Base-by-base conservation (phyloP, 2,888 invertebrate genomes). In the Priocnemis perturbator region DNA sequence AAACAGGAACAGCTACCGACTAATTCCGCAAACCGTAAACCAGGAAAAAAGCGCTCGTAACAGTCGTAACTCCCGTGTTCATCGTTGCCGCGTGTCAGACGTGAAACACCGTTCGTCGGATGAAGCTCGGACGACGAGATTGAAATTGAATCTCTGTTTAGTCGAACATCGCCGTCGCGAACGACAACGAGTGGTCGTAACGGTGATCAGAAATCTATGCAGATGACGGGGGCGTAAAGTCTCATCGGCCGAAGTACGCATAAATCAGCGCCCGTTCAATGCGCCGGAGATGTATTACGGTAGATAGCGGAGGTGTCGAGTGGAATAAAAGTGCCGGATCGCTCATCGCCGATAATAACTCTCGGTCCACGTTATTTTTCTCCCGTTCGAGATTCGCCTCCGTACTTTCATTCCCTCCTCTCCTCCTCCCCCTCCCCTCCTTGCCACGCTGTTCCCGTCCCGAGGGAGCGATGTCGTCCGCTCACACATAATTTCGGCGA, bases 401-500 rank as follows among this genome's bases (percentile, higher is more conserved):
- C 47, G 15, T 9, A 17, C 50, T 47, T 11, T 47, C 17, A n/a
- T 47, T 47, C 47, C 4, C 47, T n/a, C n/a, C n/a, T n/a, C n/a
- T n/a, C 47, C 30, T 45, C 37, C 21, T 52, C 60, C 20, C 62
- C 21, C 48, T 62, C 57, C 67, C 66, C 60, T 60, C 60, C 20
- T 48, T 21, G 47, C 20, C 50, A 47, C 23, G 3, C 19, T 53
- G 4, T 3, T 61, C 53, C 62, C 59, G 53, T 55, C 64, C 26
- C 53, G 56, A 3, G 52, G 48, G n/a, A 11, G 61, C 53, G 44
- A 56, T n/a, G n/a, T n/a, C 50, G 64, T 15, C 45, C 55, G 47
- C 47, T 14, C 17, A 56, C 76, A 48, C 67, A 76, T 76, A 71
- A 78, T 79, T 76, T 60, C 60, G 7, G 52, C 47, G 62, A 55